A percentile compares a stretch with the other conserved stretches of the same genome.
Conservation (phyloP, 2,797 vertebrate genomes). For the Coracias cyanogaster region DNA sequence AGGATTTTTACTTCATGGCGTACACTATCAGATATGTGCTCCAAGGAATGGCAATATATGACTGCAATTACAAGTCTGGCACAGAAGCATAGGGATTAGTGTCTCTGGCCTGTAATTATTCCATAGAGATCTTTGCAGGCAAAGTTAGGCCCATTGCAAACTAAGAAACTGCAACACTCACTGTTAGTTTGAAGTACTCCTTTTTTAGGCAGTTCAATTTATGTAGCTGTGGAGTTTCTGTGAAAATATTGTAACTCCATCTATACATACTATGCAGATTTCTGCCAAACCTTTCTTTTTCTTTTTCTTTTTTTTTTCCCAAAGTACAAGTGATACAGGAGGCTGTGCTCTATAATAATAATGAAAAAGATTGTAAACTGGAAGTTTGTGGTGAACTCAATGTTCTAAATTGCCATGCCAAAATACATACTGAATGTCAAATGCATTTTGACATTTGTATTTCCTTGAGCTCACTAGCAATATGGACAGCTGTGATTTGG, state of each 20-base stretch:
- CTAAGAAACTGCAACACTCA: not conserved
- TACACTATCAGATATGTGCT: not conserved
- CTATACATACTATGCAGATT: not conserved
- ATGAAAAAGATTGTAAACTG: not conserved
- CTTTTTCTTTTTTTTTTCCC: not conserved
- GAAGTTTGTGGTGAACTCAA: not conserved
- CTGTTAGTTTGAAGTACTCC: not conserved
- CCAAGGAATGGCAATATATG: not conserved
- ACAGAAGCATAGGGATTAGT: not conserved
- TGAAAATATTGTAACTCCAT: not conserved
- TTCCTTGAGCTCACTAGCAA: not conserved
- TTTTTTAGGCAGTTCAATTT: not conserved
- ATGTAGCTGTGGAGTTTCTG: not conserved
- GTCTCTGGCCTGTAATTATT: conserved; percentile 5
- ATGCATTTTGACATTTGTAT: not conserved
- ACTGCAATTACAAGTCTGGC: conserved; percentile 23
- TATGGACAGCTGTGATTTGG: not conserved
- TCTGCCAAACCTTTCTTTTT: not conserved
- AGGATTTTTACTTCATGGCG: not conserved
- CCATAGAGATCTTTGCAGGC: not conserved
- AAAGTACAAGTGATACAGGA: not conserved
- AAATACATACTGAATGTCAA: not conserved
- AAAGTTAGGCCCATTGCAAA: not conserved
- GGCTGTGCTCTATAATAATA: not conserved
- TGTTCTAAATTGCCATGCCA: not conserved